These are phyloP conservation scores for Enteromius mattozi DNA, from an alignment of 2,797 vertebrate genomes.

Conservation along the genomic window DNA sequence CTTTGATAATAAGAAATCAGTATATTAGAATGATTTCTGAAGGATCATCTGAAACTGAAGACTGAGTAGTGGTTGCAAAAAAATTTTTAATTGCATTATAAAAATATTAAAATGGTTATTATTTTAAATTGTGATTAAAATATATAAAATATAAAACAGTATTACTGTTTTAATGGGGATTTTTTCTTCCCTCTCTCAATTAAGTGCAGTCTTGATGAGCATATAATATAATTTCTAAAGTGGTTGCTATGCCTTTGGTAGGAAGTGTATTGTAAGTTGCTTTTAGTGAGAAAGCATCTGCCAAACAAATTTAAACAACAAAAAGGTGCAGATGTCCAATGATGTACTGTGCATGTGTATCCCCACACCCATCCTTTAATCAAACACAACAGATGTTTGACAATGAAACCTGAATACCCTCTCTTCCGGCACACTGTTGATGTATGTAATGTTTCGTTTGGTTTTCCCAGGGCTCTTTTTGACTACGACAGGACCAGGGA, in stretches of 20 bases:
- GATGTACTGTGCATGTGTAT: background rate
- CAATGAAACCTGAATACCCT: conserved; percentile 27
- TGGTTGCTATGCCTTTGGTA: background rate
- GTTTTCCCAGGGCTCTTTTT: conserved; percentile 88
- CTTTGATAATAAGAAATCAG: background rate
- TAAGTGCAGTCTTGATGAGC: background rate
- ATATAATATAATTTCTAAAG: no score
- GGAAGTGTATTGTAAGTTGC: background rate
- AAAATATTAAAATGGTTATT: background rate
- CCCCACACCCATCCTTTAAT: conserved; percentile 2
- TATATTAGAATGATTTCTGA: background rate
- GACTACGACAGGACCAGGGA: conserved; percentile 98
- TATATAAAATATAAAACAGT: background rate
- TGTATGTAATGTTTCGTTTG: background rate
- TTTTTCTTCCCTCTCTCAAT: background rate
- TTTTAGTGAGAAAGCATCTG: conserved; percentile 6
- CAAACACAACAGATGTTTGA: conserved; percentile 11
- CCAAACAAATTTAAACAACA: background rate
- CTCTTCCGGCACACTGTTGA: background rate
- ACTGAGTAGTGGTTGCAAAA: background rate
- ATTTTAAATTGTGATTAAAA: background rate
- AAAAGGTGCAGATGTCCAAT: background rate
- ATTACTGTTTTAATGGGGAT: background rate
- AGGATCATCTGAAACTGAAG: background rate
- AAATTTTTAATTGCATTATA: background rate